Evolutionary conservation across 2,797 vertebrate genomes (phyloP), one percentile per base, ranked within the genome.

Genomic region (Oreortyx pictus): DNA sequence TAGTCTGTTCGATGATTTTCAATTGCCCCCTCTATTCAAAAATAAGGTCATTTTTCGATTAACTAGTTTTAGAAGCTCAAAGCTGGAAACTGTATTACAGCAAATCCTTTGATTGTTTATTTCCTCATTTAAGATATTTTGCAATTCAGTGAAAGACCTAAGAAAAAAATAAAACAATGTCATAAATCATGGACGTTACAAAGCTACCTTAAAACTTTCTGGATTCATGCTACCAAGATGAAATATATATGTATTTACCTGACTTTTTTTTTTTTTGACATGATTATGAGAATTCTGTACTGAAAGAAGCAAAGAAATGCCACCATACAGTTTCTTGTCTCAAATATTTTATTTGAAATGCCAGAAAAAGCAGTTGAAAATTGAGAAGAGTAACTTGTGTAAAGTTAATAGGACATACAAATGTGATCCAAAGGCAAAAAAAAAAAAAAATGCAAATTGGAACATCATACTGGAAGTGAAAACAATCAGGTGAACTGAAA

Each of bases 11-110:
- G 96, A 96, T 96, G 97, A 98, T 98, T 97, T 98, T 97, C 97
- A 98, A 97, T 98, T 98, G 97, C 97, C 97, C 97, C 97, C 95
- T 97, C 97, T 97, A 97, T 97, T 98, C 97, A 97, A 97, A 97
- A 98, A 97, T 98, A 98, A 98, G 98, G 98, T 98, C 97, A 98
- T 96, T 98, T 97, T 98, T 97, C 86, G 96, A 96, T 97, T 96
- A 98, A 96, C 95, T 96, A 94, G 83, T 89, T 98, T 97, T 95
- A 97, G 96, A 96, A 97, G 84, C 92, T 94, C 86, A 88, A 93
- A 92, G 91, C 79, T 94, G 62, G 86, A 96, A 93, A 92, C 50
- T 89, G 11, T 87, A 82, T 88, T 96, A 94, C 54, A 83, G 70
- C 96, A 97, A 96, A 96, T 78, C 74, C 67, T 97, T 92, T 94